Evolutionary conservation across 2,113 vertebrate species (phyloP), one percentile per base, ranked within the genome.

Genomic region (Limnothrissa miodon): DNA sequence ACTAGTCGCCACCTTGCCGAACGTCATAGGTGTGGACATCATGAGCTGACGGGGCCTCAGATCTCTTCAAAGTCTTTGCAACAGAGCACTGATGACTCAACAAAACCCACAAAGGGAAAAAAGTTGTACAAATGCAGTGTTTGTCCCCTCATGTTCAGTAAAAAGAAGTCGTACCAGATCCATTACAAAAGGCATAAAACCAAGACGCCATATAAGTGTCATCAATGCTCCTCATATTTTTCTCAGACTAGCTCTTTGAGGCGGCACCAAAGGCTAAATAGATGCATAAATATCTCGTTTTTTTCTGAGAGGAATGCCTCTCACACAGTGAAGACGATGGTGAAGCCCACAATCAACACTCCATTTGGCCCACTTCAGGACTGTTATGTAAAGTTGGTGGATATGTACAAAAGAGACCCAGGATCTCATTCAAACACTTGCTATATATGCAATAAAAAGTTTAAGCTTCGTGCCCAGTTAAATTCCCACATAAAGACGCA

Each of bases 361-460:
- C 19, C 9, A 74, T 13, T 53, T 70, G 33, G 46, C 80, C 85
- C 86, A 59, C 78, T 93, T 42, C 78, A 29, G 0, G 23, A 86
- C 48, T 95, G 95, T 84, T 92, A 84, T 15, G 89, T 95, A 9
- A 93, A 92, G 81, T 91, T 95, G 42, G 80, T 92, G 11, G 92
- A 95, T 87, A 86, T 94, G 36, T 82, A 70, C 45, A 90, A 87
- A 83, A 82, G 19, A 5, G 62, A 88, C 82, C 51, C 39, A 3
- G 46, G 42, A 46, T 70, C 70, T n/a, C 45, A 45, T 39, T 23
- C 78, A 74, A 85, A 87, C 5, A 3, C 45, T 6, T 93, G 92
- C 66, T 66, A 48, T 13, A 46, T 87, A 56, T 94, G 90, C 87
- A 85, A 87, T 39, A 92, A 90, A 88, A 23, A 0, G 4, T 94